These are phyloP conservation scores for Coenobita brevimanus DNA, from an alignment of 1,140 invertebrate genomes.

Conservation along the genomic window DNA sequence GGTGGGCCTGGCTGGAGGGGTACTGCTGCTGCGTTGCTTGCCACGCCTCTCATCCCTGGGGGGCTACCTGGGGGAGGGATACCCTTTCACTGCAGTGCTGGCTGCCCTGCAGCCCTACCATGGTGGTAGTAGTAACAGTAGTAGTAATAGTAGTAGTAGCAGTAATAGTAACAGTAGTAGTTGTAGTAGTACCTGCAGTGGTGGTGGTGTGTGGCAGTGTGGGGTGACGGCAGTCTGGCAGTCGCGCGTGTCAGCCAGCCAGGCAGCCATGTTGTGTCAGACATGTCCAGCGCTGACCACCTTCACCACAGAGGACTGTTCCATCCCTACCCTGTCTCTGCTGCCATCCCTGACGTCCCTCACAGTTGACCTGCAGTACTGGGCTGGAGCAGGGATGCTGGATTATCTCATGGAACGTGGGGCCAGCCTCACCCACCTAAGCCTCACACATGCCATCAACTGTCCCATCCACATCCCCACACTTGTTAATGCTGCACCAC, in stretches of 20 bases:
- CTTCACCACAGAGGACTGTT: constrained; percentile 2
- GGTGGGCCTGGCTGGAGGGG: background rate
- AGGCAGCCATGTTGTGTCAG: constrained; percentile 2
- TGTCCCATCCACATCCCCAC: too few relatives aligned
- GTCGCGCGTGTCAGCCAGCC: background rate
- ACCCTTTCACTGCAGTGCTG: background rate
- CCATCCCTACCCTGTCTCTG: background rate
- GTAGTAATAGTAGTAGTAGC: too few relatives aligned
- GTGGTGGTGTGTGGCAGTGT: background rate
- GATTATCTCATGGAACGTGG: background rate
- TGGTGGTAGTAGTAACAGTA: background rate
- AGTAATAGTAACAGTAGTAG: too few relatives aligned
- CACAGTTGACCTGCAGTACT: background rate
- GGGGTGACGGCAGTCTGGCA: constrained; percentile 20
- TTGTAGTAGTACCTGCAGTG: too few relatives aligned
- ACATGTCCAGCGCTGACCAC: constrained; percentile 23
- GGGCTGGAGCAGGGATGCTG: background rate
- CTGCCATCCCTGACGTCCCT: background rate
- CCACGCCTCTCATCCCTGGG: constrained; percentile 36
- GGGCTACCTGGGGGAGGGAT: constrained; percentile 18
- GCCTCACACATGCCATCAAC: background rate
- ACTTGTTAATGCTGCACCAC: too few relatives aligned
- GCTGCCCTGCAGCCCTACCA: constrained; percentile 9
- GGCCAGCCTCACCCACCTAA: background rate
- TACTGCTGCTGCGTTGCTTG: constrained; percentile 21